Conservation (phyloP, 2,797 vertebrate genomes). For the Crypturellus tataupa region DNA sequence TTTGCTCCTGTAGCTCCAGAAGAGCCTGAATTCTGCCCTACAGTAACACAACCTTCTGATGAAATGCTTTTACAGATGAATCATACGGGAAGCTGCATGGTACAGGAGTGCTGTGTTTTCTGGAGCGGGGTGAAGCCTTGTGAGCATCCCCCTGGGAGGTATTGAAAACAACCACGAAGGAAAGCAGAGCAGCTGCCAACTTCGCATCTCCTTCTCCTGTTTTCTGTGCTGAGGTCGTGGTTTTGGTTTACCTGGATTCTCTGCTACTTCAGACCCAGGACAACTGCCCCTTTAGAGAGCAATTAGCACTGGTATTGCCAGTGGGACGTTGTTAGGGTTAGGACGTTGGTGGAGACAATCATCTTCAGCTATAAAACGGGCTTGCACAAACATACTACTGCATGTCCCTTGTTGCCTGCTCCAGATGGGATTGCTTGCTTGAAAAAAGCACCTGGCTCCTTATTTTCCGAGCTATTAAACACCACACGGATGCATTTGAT, state of each 20-base stretch:
- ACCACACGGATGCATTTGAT: neutral
- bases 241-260: neutral
- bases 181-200: neutral
- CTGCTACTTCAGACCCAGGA: neutral
- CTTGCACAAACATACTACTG: conserved; percentile 41
- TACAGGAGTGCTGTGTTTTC: neutral
- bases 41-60: neutral
- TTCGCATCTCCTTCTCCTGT: neutral
- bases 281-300: neutral
- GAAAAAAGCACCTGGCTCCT: neutral
- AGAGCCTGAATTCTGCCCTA: neutral
- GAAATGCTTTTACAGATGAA: neutral
- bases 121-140: neutral
- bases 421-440: conserved; percentile 23
- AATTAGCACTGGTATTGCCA: neutral
- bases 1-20: neutral
- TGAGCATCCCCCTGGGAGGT: neutral
- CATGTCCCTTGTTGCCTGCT: conserved; percentile 5
- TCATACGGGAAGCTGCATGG: neutral
- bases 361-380: neutral
- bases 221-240: neutral
- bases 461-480: neutral
- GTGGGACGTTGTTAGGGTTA: no score
- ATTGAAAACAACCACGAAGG: conserved; percentile 3
- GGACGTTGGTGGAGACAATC: conserved; percentile 57